A percentile compares a stretch with the other conserved stretches of the same genome.
These are phyloP conservation scores for Campopleginae sp. DNA, from an alignment of 2,888 invertebrate species.

Conservation along the genomic window DNA sequence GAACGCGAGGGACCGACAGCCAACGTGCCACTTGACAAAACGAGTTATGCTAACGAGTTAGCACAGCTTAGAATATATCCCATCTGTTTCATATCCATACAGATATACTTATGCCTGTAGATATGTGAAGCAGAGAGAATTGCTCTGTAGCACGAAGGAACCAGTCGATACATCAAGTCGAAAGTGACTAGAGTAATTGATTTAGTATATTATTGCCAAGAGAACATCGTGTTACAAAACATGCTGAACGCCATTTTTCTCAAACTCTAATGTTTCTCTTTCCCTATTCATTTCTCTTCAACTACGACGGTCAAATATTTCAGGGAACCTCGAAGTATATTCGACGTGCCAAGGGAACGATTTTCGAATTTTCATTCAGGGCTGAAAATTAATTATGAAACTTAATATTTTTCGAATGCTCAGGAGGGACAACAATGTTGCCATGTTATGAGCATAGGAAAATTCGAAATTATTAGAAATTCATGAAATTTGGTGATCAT, in stretches of 20 bases:
- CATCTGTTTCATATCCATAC: conserved; percentile 12
- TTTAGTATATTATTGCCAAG: conserved; percentile 65
- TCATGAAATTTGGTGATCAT: no score
- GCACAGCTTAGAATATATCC: conserved; percentile 55
- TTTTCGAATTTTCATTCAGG: neutral
- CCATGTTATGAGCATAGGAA: no score
- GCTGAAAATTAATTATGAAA: no score
- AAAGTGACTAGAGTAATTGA: conserved; percentile 66
- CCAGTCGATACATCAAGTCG: conserved; percentile 65
- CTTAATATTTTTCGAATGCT: no score
- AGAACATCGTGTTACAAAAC: conserved; percentile 52
- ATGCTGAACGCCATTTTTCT: conserved; percentile 58
- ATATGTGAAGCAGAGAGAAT: conserved; percentile 49
- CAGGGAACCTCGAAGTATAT: neutral
- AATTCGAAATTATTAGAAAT: no score
- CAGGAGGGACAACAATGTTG: no score
- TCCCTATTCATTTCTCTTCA: neutral
- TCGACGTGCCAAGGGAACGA: conserved; percentile 11
- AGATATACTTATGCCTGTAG: conserved; percentile 18
- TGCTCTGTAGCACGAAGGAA: conserved; percentile 58
- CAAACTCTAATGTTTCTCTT: conserved; percentile 37
- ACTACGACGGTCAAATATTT: conserved; percentile 28
- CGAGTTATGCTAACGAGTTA: conserved; percentile 69
- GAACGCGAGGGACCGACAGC: conserved; percentile 58
- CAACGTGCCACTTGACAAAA: conserved; percentile 67